phyloP scores from a whole-genome alignment of 2,888 invertebrate species.

The Corbicula japonica region DNA sequence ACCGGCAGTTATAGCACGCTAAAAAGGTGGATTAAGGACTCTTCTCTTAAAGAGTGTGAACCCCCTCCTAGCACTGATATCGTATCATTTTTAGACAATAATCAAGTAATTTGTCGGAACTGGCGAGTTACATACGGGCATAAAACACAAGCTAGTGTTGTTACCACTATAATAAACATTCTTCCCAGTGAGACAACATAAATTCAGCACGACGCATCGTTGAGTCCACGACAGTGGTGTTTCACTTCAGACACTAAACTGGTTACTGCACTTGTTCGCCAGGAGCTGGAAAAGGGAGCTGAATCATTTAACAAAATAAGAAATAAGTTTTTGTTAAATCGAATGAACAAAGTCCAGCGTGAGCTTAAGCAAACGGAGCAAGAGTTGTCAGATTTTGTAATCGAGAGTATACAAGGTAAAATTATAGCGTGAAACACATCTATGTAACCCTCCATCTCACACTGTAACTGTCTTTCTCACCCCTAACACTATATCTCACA shows the following conservation, averaged over 20 bases:
- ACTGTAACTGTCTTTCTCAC: no score
- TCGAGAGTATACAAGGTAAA: no score
- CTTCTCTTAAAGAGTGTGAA: neutral
- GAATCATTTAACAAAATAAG: neutral
- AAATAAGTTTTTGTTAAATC: neutral
- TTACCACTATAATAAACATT: neutral
- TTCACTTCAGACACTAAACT: neutral
- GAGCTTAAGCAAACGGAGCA: no score
- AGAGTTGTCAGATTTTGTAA: no score
- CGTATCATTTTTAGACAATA: constrained; percentile 2
- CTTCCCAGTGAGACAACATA: neutral
- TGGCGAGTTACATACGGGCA: constrained; percentile 11
- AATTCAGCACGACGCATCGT: neutral
- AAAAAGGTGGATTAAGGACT: neutral
- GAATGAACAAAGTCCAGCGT: no score
- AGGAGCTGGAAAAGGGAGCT: neutral
- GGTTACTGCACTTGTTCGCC: neutral
- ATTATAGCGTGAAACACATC: no score
- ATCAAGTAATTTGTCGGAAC: neutral
- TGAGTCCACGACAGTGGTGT: neutral
- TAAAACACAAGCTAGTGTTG: neutral
- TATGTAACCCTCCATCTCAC: no score
- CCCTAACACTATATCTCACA: no score
- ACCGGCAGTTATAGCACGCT: neutral
- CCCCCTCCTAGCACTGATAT: neutral